Evolutionary conservation across 2,113 vertebrate genomes (phyloP), one percentile per base, ranked within the genome.

Genomic region (Laticauda colubrina): DNA sequence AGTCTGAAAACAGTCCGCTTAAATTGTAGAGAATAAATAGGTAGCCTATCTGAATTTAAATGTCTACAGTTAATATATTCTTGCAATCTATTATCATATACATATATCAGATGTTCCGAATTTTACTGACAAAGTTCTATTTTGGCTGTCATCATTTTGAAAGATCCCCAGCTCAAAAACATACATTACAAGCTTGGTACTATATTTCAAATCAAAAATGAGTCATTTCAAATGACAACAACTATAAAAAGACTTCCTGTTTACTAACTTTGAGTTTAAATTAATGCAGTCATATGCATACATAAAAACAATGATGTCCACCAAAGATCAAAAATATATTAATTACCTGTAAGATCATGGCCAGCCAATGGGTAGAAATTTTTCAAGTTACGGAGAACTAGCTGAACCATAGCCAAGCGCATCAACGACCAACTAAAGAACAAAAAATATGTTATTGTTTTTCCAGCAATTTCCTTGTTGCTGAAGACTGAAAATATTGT

Each of bases 381-480:
- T 97, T 99, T 99, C 96, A 99, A 97, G 96, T 98, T 99, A 97
- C 97, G 97, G 96, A 99, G 98, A 92, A 99, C 98, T 97, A 99
- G 97, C 91, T 99, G 99, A 95, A 99, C 99, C 99, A 99, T 99
- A 75, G 99, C 97, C 96, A 99, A 96, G 89, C 99, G 98, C 99
- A 99, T 99, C 96, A 99, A 98, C 96, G 98, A 99, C 99, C 99
- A 99, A 97, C 99, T 99, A 45, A 95, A 96, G 96, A 91, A 97
- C 86, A 55, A 96, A 92, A 85, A 94, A 91, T 86, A 59, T 95
- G 59, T 95, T 0, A 93, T 92, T 95, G n/a, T 85, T 10, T 15
- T 51, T 85, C 57, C 8, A 56, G 6, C 29, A 57, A 88, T 88
- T 9, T 48, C 24, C n/a, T 88, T 10, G 8, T 34, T 81, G 43